Evolutionary conservation across 2,113 vertebrate species (phyloP).

Genomic region (Thamnaconus septentrionalis): DNA sequence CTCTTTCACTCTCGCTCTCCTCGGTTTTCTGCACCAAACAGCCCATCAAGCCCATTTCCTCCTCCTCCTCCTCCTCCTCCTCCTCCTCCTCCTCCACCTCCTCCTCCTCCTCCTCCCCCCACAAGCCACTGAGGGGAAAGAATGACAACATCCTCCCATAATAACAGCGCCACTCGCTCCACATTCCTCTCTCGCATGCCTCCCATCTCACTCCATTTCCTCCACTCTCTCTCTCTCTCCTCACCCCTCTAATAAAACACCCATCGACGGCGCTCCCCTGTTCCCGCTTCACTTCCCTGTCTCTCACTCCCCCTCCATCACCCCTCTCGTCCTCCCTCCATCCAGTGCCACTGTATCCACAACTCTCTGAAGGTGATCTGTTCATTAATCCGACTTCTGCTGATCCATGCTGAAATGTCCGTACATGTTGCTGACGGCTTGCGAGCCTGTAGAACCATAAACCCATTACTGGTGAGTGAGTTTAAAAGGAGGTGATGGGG

Average conservation of each 20-base stretch:
- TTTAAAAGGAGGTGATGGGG: too few relatives aligned
- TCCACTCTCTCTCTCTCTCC: slow-evolving; percentile 17
- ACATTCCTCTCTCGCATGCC: slow-evolving; percentile 13
- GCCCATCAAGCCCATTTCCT: slow-evolving; percentile 63
- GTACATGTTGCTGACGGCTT: slow-evolving; percentile 20
- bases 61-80: slow-evolving; percentile 1
- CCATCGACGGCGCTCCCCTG: slow-evolving; percentile 6
- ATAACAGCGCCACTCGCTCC: slow-evolving; percentile 27
- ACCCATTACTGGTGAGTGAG: slow-evolving; percentile 1
- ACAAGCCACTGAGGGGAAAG: slow-evolving; percentile 41
- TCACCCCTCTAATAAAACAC: slow-evolving; percentile 34
- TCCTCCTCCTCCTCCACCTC: too few relatives aligned
- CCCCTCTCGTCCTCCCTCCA: too few relatives aligned
- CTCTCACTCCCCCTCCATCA: background rate
- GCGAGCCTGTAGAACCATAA: slow-evolving; percentile 11
- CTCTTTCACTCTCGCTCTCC: background rate
- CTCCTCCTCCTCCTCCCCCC: background rate
- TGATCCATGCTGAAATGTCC: slow-evolving; percentile 14
- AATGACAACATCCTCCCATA: slow-evolving; percentile 56
- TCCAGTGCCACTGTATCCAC: slow-evolving; percentile 1
- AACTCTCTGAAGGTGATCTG: slow-evolving; percentile 41
- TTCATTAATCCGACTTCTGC: slow-evolving; percentile 43
- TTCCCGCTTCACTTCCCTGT: slow-evolving; percentile 16
- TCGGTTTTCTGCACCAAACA: slow-evolving; percentile 51
- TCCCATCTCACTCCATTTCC: slow-evolving; percentile 49